These are phyloP conservation scores for Entomobrya multifasciata DNA, from an alignment of 2,888 invertebrate genomes.

Conservation along the genomic window DNA sequence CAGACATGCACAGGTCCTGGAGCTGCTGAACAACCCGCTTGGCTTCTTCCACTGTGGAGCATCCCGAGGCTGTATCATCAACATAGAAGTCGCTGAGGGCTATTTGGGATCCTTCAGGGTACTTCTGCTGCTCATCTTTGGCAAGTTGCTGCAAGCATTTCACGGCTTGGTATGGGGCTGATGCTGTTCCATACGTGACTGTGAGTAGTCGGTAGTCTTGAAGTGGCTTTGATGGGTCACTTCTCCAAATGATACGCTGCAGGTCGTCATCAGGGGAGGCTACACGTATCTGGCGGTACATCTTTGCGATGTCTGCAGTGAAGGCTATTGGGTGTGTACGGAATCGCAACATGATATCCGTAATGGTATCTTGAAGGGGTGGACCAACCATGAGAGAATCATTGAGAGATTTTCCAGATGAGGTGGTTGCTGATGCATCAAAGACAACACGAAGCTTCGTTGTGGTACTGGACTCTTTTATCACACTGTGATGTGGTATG, in stretches of 20 bases:
- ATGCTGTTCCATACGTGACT: constrained; percentile 77
- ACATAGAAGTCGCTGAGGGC: constrained; percentile 80
- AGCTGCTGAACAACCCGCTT: constrained; percentile 65
- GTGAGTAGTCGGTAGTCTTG: not conserved
- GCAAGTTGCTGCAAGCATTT: not conserved
- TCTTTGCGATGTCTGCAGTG: not conserved
- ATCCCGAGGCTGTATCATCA: constrained; percentile 75
- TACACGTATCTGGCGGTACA: not conserved
- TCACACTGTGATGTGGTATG: constrained; percentile 1
- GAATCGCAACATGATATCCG: not conserved
- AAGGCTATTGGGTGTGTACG: not conserved
- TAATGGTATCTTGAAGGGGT: not conserved
- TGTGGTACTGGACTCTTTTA: too few species aligned
- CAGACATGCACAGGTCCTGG: constrained; percentile 24
- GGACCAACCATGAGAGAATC: not conserved
- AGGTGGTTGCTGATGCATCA: not conserved
- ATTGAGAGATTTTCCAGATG: not conserved
- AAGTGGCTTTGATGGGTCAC: constrained; percentile 51
- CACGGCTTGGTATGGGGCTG: constrained; percentile 74
- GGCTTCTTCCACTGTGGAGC: constrained; percentile 38
- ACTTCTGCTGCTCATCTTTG: constrained; percentile 30
- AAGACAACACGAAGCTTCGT: not conserved
- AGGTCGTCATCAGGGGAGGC: not conserved
- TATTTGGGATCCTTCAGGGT: constrained; percentile 64
- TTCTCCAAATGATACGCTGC: not conserved